These are phyloP conservation scores for Drosophila helvetica DNA, from an alignment of 2,888 invertebrate genomes.

Conservation along the genomic window DNA sequence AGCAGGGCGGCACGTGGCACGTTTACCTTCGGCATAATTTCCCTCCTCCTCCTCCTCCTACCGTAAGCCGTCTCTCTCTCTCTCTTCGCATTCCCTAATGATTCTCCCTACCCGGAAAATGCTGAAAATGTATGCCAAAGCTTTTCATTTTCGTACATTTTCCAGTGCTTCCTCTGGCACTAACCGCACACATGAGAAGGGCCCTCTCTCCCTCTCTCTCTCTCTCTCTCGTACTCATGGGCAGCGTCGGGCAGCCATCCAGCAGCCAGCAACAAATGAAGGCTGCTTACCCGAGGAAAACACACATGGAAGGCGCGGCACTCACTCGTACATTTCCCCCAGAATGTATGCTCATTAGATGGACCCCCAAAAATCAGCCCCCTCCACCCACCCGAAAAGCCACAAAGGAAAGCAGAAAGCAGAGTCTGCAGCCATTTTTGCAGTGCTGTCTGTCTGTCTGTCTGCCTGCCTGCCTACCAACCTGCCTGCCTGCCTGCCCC, in stretches of 20 bases:
- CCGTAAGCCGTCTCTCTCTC: neutral
- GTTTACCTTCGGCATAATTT: slow-evolving; percentile 41
- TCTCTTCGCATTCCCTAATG: slow-evolving; percentile 16
- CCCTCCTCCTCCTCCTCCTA: neutral
- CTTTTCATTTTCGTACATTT: slow-evolving; percentile 38
- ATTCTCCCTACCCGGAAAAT: slow-evolving; percentile 13
- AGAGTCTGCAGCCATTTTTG: slow-evolving; percentile 13
- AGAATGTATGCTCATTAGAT: slow-evolving; percentile 29
- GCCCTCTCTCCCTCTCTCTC: neutral
- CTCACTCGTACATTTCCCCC: neutral
- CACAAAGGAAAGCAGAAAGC: neutral
- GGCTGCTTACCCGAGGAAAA: slow-evolving; percentile 6
- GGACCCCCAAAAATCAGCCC: slow-evolving; percentile 1
- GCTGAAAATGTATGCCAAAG: slow-evolving; percentile 33
- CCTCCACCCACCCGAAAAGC: neutral
- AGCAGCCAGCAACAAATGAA: neutral
- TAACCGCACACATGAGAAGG: slow-evolving; percentile 19
- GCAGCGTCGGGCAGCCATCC: slow-evolving; percentile 21
- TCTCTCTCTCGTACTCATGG: slow-evolving; percentile 19
- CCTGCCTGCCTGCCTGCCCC: slow-evolving; percentile 19
- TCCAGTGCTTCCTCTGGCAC: neutral
- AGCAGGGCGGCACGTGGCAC: slow-evolving; percentile 31
- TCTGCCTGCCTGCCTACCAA: slow-evolving; percentile 15
- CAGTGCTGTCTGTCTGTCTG: slow-evolving; percentile 6
- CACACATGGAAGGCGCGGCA: neutral